Evolutionary conservation across 2,797 vertebrate genomes (phyloP).

Genomic region (Knipowitschia caucasica): DNA sequence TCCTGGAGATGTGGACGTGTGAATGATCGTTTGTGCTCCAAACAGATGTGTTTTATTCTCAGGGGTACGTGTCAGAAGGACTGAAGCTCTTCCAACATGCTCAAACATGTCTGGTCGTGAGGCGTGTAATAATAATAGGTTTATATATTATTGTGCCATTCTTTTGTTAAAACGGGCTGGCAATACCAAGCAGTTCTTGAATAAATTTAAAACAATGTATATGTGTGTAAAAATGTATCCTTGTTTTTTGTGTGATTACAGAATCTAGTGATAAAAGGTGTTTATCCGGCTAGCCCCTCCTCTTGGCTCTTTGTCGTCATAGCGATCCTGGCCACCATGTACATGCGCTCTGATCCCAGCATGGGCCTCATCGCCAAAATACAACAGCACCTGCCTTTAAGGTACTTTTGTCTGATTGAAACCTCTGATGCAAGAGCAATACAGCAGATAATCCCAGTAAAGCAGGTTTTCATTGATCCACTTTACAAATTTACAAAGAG

Average conservation of each 20-base stretch:
- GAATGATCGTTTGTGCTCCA: neutral
- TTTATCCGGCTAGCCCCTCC: constrained; percentile 82
- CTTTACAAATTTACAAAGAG: too few relatives aligned
- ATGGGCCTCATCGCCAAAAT: constrained; percentile 85
- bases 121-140: neutral
- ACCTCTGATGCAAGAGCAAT: too few relatives aligned
- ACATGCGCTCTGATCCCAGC: constrained; percentile 82
- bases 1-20: neutral
- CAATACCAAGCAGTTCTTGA: too few relatives aligned
- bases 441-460: too few relatives aligned
- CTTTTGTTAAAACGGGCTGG: too few relatives aligned
- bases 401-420: too few relatives aligned
- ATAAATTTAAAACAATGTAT: too few relatives aligned
- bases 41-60: constrained; percentile 15
- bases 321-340: constrained; percentile 81
- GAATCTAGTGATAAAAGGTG: constrained; percentile 80
- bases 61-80: neutral
- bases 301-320: constrained; percentile 86
- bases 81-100: constrained; percentile 12
- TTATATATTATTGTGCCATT: too few relatives aligned
- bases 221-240: neutral
- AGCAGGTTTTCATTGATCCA: too few relatives aligned
- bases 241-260: constrained; percentile 48
- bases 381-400: constrained; percentile 80
- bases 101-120: constrained; percentile 6